Base-by-base conservation (phyloP, 2,888 invertebrate genomes). In the Belgica antarctica region DNA sequence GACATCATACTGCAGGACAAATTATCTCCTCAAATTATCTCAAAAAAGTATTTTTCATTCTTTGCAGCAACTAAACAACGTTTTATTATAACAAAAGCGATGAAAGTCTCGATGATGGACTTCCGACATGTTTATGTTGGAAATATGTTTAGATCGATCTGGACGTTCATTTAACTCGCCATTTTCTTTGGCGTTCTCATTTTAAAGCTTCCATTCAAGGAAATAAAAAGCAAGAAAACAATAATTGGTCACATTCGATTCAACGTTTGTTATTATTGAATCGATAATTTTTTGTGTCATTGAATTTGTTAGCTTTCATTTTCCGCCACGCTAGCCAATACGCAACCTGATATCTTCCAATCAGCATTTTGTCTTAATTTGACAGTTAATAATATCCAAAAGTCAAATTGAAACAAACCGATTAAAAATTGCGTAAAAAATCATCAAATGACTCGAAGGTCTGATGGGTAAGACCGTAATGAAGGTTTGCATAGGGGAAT, bases 281-380 rank as follows among this genome's bases (percentile, higher is more conserved):
- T 52, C 52, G 52, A 52, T 52, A 52, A 41, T 52, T 52, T 17
- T 17, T 7, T 52, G 8, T 52, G 17, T n/a, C 15, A 15, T 41
- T 41, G 41, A 10, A 15, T 2, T 52, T 52, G 7, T 41, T 10
- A 41, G 41, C 10, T 31, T 22, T 22, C 12, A n/a, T 22, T 52
- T 7, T 46, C 46, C 46, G 15, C 22, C n/a, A n/a, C 52, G n/a
- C 52, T 52, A 2, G 52, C 2, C 5, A 22, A n/a, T 5, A 52
- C 22, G 52, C n/a, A 52, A 52, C 17, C n/a, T n/a, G 52, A 52
- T 52, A 52, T 52, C 22, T 52, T 52, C 52, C 17, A 52, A 52
- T 52, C 52, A 52, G 22, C 52, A 52, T 52, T 52, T 52, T 52
- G 52, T 52, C 52, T 52, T 52, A 52, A 19, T 52, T 52, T 52